A percentile compares a stretch with the other conserved stretches of the same genome.
Conservation (phyloP, 1,140 invertebrate genomes). For the Halesus radiatus region DNA sequence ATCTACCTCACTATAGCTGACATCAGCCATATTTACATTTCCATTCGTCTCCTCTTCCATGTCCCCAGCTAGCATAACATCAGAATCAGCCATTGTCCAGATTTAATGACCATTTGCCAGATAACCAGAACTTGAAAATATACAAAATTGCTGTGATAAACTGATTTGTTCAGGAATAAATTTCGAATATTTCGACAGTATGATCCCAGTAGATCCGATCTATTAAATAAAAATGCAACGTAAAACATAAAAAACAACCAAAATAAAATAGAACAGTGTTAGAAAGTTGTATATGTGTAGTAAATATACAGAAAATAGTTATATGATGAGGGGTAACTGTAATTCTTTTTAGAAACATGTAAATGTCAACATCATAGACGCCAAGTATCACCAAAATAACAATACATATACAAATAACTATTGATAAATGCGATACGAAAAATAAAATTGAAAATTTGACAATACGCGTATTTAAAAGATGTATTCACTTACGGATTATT, state of each 20-base stretch:
- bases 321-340: slow-evolving; percentile 25
- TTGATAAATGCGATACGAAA: slow-evolving; percentile 1
- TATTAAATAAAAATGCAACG: background rate
- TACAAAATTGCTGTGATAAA: slow-evolving; percentile 27
- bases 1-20: slow-evolving; percentile 45
- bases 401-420: slow-evolving; percentile 10
- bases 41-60: slow-evolving; percentile 51
- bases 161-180: background rate
- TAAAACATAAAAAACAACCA: slow-evolving; percentile 17
- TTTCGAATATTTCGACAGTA: background rate
- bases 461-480: slow-evolving; percentile 33
- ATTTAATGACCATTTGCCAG: slow-evolving; percentile 45
- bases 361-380: slow-evolving; percentile 42
- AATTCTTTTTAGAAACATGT: slow-evolving; percentile 6
- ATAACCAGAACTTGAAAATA: slow-evolving; percentile 45
- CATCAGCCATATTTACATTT: slow-evolving; percentile 40
- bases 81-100: slow-evolving; percentile 47
- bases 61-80: slow-evolving; percentile 44
- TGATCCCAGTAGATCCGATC: background rate
- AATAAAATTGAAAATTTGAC: background rate
- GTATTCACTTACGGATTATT: slow-evolving; percentile 42
- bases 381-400: slow-evolving; percentile 11
- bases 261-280: slow-evolving; percentile 23
- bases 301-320: background rate
- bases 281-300: background rate